phyloP scores from a whole-genome alignment of 2,113 vertebrate genomes.

The Pteronura brasiliensis region DNA sequence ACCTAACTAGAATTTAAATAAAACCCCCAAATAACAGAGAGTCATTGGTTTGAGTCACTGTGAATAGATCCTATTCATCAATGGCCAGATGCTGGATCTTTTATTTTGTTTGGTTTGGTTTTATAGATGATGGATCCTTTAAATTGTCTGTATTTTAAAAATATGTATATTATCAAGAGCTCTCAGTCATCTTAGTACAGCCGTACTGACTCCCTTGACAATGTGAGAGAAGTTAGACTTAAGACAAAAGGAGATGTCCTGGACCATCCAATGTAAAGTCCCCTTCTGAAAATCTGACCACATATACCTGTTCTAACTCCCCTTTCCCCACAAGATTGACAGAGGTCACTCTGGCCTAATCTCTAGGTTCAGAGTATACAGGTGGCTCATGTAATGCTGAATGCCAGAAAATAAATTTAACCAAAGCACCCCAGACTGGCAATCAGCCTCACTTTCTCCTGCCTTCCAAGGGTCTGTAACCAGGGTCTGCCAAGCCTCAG shows the following conservation, averaged over 20 bases:
- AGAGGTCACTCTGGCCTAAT: background rate
- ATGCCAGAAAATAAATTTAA: background rate
- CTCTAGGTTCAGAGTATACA: background rate
- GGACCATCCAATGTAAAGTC: background rate
- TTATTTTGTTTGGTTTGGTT: background rate
- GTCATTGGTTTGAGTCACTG: background rate
- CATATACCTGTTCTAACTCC: background rate
- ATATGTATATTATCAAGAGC: background rate
- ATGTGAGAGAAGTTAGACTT: background rate
- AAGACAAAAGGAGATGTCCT: background rate
- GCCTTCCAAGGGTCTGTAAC: background rate
- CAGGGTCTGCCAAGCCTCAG: background rate
- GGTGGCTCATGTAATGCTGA: background rate
- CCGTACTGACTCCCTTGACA: background rate
- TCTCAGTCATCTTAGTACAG: background rate
- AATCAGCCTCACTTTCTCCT: background rate
- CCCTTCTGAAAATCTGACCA: background rate
- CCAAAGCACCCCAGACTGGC: background rate
- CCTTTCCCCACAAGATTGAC: background rate
- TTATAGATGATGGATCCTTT: background rate
- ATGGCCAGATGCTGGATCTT: background rate
- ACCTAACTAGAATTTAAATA: background rate
- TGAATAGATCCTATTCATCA: background rate
- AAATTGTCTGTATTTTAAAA: background rate
- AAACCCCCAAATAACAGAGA: background rate